Evolutionary conservation across 2,113 vertebrate species (phyloP), one percentile per base, ranked within the genome.

Genomic region (Podarcis muralis): DNA sequence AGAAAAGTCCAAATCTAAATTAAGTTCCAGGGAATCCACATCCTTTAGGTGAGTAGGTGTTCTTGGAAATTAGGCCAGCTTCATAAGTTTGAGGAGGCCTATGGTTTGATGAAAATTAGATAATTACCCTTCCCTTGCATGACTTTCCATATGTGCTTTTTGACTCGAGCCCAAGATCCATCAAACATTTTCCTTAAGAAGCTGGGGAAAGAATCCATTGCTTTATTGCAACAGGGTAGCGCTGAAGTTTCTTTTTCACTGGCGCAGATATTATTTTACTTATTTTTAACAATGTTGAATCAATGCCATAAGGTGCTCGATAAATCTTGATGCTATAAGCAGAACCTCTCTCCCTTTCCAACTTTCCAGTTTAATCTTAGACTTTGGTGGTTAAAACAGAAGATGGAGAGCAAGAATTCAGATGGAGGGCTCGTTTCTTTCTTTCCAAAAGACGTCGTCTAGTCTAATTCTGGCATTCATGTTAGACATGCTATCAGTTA

Each of bases 141-240:
- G 93, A 92, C 91, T 96, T 95, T 94, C 88, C 87, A 91, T 88
- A 75, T 94, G 93, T 89, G 92, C 25, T 84, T 93, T 95, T 92
- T 93, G n/a, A 92, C 80, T 89, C 88, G 65, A 92, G 78, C 92
- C 88, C 89, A 92, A 93, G 85, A 84, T 82, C 84, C 62, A 8
- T 2, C 43, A 85, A 65, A 8, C 7, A 79, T 72, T 78, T 82
- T 89, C 85, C 89, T 89, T 68, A 53, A 83, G 77, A 81, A 83
- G 79, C 6, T 66, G 89, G 57, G 15, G 12, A 27, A 5, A 13
- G 89, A 92, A 65, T 25, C 27, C 25, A 80, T 15, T 87, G 35
- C 81, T 90, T 87, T 86, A 66, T 84, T 76, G 15, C 12, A 74
- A 23, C 23, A 81, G 62, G 22, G 68, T 83, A 89, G 71, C 93